Evolutionary conservation across 2,113 vertebrate genomes (phyloP).

Genomic region (Heliornis fulica): DNA sequence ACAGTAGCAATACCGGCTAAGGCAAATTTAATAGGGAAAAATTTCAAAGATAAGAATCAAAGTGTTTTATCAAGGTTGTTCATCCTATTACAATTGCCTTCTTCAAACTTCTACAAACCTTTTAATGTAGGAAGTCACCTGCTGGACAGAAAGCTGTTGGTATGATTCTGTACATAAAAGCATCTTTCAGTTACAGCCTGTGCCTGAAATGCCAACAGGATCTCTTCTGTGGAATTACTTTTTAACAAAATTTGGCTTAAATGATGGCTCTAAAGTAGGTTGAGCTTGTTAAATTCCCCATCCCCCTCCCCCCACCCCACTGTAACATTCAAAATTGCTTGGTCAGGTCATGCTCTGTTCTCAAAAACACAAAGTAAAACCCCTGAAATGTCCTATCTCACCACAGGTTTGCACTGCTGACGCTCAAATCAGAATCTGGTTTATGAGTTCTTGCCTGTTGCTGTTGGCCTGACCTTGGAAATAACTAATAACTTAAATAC

Average conservation of each 20-base stretch:
- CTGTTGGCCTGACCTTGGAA: neutral
- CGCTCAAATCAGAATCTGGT: neutral
- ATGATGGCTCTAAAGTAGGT: neutral
- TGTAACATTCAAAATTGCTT: neutral
- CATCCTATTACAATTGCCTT: slow-evolving; percentile 33
- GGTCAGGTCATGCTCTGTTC: neutral
- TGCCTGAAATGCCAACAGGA: neutral
- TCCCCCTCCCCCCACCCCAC: too few relatives aligned
- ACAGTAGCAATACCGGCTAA: neutral
- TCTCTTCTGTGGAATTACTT: neutral
- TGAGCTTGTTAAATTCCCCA: neutral
- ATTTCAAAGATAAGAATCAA: slow-evolving; percentile 59
- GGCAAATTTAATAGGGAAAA: neutral
- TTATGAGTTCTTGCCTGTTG: neutral
- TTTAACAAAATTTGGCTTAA: neutral
- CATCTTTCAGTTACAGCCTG: neutral
- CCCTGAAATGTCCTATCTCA: neutral
- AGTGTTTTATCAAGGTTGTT: slow-evolving; percentile 53
- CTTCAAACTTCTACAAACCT: slow-evolving; percentile 17
- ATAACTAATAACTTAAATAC: neutral
- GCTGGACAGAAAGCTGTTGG: slow-evolving; percentile 36
- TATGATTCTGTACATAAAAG: slow-evolving; percentile 30
- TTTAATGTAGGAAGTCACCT: slow-evolving; percentile 52
- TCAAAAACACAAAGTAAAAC: neutral
- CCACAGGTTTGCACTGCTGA: neutral